A percentile compares a stretch with the other conserved stretches of the same genome.
Conservation (phyloP, 2,113 vertebrate genomes). For the Phaethornis superciliosus region DNA sequence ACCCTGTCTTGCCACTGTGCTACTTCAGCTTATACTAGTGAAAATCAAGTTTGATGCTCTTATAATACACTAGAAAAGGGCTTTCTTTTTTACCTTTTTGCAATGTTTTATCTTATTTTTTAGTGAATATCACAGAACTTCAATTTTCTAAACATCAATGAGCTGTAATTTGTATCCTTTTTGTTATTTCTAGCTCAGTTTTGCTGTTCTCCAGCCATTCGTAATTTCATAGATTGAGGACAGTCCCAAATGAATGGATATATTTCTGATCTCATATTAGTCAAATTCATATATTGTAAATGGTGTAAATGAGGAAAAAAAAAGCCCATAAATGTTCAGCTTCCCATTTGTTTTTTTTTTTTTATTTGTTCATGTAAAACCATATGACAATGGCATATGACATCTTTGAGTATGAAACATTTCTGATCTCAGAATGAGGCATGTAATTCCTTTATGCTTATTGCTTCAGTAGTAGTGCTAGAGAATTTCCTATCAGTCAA, state of each 20-base stretch:
- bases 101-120: neutral
- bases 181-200: neutral
- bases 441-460: neutral
- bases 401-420: neutral
- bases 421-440: neutral
- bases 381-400: neutral
- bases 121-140: neutral
- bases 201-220: neutral
- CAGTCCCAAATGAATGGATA: neutral
- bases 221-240: neutral
- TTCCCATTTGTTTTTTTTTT: neutral
- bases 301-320: neutral
- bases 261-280: neutral
- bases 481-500: neutral
- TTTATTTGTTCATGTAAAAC: neutral
- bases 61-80: neutral
- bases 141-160: neutral
- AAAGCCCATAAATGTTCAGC: neutral
- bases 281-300: neutral
- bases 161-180: neutral
- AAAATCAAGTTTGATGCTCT: neutral
- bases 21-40: neutral
- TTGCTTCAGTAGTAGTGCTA: neutral
- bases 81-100: neutral
- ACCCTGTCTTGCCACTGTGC: neutral